phyloP scores from a whole-genome alignment of 2,888 invertebrate genomes.

The Pyrrhosoma nymphula region DNA sequence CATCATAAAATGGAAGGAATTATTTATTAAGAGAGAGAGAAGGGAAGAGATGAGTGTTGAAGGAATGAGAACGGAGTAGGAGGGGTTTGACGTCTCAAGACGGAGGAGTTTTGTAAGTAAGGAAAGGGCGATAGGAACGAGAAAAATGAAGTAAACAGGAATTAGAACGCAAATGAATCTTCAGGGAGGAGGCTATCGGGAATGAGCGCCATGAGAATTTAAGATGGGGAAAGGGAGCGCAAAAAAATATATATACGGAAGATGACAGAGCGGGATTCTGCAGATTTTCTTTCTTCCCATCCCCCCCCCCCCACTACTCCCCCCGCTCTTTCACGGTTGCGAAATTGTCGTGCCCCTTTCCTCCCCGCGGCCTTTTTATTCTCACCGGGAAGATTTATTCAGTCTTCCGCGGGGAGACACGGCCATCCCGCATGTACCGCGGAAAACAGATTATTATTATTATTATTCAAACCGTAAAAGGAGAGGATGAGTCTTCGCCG shows the following conservation, averaged over 20 bases:
- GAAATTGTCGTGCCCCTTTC: not conserved
- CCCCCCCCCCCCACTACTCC: not conserved
- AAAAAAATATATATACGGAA: not conserved
- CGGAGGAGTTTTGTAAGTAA: not conserved
- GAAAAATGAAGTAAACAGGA: constrained; percentile 36
- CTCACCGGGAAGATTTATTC: not conserved
- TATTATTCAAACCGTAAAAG: not conserved
- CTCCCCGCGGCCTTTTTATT: constrained; percentile 28
- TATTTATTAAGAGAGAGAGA: constrained; percentile 21
- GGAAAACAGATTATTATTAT: not conserved
- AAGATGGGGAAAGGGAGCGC: not conserved
- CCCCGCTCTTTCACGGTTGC: not conserved
- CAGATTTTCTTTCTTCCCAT: not conserved
- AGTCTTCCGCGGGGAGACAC: not conserved
- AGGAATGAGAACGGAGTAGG: not conserved
- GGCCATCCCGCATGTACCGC: not conserved
- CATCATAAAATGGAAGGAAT: constrained; percentile 26
- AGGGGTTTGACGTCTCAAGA: not conserved
- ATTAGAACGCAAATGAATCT: constrained; percentile 32
- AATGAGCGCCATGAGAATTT: not conserved
- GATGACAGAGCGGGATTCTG: not conserved
- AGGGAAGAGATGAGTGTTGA: constrained; percentile 2
- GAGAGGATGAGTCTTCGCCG: not conserved
- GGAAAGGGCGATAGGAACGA: not conserved
- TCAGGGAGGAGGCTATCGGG: not conserved